Base-by-base conservation (phyloP, 1,140 invertebrate genomes). In the Brachionus asplanchnoidis region DNA sequence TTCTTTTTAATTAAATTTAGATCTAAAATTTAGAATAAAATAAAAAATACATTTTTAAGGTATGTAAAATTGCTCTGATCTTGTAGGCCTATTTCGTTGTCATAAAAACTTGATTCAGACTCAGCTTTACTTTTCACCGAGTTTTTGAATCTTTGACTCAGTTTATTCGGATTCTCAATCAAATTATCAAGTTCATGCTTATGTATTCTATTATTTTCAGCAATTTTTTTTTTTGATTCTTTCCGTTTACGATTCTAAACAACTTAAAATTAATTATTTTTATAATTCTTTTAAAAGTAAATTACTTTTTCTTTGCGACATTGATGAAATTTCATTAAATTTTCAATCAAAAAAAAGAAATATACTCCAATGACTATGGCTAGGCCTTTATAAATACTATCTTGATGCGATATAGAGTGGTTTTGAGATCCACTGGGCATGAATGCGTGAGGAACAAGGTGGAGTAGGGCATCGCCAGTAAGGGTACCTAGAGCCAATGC, bases 321-420 rank as follows among this genome's bases (percentile, higher is more conserved):
- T 77, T 77, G 40, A n/a, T 28, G 17, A 50, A 77, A n/a, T 60
- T 82, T 60, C 84, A 88, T 87, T 8, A 88, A 32, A 28, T 86
- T 60, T 85, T 89, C 88, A 32, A 89, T 85, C 11, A 89, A 84
- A 85, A 87, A 89, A n/a, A 89, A 87, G 2, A 50, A 80, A 84
- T 89, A 89, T 11, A 88, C 85, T 84, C 88, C 87, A 32, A 75
- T 86, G 2, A 89, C 82, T 32, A 87, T 84, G 2, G 86, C 87
- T 42, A 90, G 56, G 9, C 85, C 86, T 80, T 86, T 87, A 28
- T 85, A 86, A 9, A 88, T 70, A 78, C 26, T 20, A 20, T 82
- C 79, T 44, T 46, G 6, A 82, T 82, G 79, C 12, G n/a, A 12
- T 0, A 7, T n/a, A 20, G n/a, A 17, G 32, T 80, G 28, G 36